A percentile compares a stretch with the other conserved stretches of the same genome.
Evolutionary conservation across 1,140 invertebrate genomes (phyloP).

Genomic region (Temnothorax nylanderi): DNA sequence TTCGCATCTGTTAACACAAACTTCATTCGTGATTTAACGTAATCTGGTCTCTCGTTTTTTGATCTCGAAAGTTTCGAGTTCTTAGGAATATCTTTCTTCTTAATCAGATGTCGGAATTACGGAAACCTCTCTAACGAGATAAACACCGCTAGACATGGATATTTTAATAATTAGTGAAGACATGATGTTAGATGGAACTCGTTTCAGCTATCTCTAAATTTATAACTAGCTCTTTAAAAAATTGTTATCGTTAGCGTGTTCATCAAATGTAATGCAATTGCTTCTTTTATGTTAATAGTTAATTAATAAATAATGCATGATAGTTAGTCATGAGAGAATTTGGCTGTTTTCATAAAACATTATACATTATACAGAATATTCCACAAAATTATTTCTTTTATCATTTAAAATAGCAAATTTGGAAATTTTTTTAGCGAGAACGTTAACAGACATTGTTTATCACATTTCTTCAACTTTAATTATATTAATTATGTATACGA

Average conservation of each 20-base stretch:
- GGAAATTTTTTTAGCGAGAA: not conserved
- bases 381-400: not conserved
- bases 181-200: not conserved
- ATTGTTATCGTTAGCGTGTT: not conserved
- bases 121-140: constrained; percentile 3
- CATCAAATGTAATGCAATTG: not conserved
- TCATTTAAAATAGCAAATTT: not conserved
- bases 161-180: constrained; percentile 5
- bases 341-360: not conserved
- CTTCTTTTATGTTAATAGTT: not conserved
- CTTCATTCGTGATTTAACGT: not conserved
- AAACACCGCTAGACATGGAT: not conserved
- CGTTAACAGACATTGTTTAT: not conserved
- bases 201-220: not conserved
- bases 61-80: not conserved
- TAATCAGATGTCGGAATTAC: constrained; percentile 26
- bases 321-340: not conserved
- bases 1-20: not conserved
- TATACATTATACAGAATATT: not conserved
- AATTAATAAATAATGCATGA: not conserved
- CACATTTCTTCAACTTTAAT: not conserved
- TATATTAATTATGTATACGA: not conserved
- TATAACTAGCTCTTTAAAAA: not conserved
- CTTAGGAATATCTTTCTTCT: not conserved
- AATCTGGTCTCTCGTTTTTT: not conserved